Evolutionary conservation across 2,113 vertebrate genomes (phyloP), one percentile per base, ranked within the genome.

Genomic region (Forbesichthys agassizii): DNA sequence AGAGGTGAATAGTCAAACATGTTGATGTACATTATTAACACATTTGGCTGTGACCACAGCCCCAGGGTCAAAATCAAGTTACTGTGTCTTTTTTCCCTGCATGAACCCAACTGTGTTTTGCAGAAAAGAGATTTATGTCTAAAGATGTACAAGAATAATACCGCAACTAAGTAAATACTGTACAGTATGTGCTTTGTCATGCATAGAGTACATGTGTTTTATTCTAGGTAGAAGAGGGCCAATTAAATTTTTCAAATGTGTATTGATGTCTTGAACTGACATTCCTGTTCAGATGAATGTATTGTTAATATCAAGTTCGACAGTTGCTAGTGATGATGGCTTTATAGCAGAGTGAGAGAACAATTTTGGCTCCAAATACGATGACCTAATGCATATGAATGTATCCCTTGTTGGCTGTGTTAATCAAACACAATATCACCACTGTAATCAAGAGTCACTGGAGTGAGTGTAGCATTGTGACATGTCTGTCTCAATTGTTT

Each of bases 391-490:
- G 61, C 57, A 66, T 47, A 67, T 57, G 66, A 77, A 67, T 74
- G 74, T 64, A 66, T 48, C 47, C 13, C 51, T 70, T 62, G 51
- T 64, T 61, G 58, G 64, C 53, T 48, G 61, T 67, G 66, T 52
- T 13, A 33, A 77, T 82, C 57, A 68, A 83, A 77, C 51, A 55
- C 69, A 36, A 78, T 27, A 74, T 78, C 75, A 65, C 71, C 84
- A 72, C 81, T 81, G 70, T 83, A 81, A 88, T 75, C 42, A 64
- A 73, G 75, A 74, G 73, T 77, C 2, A 62, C 83, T 48, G 70
- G 80, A 82, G 71, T 79, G 78, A 90, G 81, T 88, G 86, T 84
- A 85, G 86, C 81, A 72, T 79, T 78, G 86, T 79, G 80, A 88
- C 85, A 84, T 57, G 66, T 80, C 81, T 20, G 75, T 88, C 82